A percentile compares a stretch with the other conserved stretches of the same genome.
Evolutionary conservation across 2,888 invertebrate species (phyloP).

Genomic region (Pachycephus smyrnensis): DNA sequence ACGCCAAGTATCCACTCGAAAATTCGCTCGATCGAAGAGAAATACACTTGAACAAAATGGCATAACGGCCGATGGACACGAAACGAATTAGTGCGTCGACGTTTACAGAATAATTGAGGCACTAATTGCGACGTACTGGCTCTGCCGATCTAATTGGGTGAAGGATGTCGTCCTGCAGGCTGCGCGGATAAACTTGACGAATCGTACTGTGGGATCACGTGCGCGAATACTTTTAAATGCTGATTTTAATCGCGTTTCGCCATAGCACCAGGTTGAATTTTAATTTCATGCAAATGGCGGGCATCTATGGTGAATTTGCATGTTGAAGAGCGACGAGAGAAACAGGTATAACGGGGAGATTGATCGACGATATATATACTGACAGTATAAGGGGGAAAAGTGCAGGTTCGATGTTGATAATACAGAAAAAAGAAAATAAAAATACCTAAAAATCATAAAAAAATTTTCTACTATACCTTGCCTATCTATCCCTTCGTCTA

Average conservation of each 20-base stretch:
- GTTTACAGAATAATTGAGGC: not conserved
- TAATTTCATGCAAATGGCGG: slow-evolving; percentile 34
- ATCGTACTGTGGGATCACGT: not conserved
- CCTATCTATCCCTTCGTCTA: not conserved
- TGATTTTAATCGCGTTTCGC: slow-evolving; percentile 39
- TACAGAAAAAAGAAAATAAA: not conserved
- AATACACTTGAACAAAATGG: not conserved
- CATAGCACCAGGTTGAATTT: slow-evolving; percentile 27
- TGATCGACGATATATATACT: not conserved
- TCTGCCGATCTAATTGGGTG: not conserved
- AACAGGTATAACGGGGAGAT: not conserved
- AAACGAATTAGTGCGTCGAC: not conserved
- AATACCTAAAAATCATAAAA: too few relatives aligned
- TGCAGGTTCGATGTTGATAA: not conserved
- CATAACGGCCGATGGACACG: not conserved
- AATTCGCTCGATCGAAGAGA: not conserved
- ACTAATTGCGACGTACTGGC: not conserved
- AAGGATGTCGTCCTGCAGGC: not conserved
- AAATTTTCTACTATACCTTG: not conserved
- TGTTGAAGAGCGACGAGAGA: slow-evolving; percentile 18
- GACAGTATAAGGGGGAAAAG: slow-evolving; percentile 16
- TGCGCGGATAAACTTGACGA: not conserved
- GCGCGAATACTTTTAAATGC: not conserved
- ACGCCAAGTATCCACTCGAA: not conserved
- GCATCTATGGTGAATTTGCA: slow-evolving; percentile 20